Evolutionary conservation across 2,113 vertebrate genomes (phyloP).

Genomic region (Ancistrus triradiatus): DNA sequence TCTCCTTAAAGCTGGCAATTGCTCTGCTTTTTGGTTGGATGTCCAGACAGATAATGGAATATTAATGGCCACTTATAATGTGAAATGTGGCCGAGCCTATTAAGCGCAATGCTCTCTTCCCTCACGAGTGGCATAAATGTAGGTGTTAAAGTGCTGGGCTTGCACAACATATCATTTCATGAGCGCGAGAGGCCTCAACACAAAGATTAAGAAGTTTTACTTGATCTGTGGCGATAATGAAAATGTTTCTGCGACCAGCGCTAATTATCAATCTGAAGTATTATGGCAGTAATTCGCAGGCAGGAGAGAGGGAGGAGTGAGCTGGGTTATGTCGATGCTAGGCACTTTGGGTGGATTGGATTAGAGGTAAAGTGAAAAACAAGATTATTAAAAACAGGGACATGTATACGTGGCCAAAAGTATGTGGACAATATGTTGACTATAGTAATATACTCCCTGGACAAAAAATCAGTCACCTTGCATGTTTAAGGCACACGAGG

Average conservation of each 20-base stretch:
- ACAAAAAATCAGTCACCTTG: too few relatives aligned
- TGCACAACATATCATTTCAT: slow-evolving; percentile 33
- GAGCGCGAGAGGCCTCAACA: slow-evolving; percentile 25
- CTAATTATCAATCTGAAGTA: slow-evolving; percentile 32
- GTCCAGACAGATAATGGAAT: slow-evolving; percentile 47
- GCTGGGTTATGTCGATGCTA: too few relatives aligned
- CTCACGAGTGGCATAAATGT: slow-evolving; percentile 42
- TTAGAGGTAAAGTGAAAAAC: too few relatives aligned
- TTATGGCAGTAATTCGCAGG: slow-evolving; percentile 13
- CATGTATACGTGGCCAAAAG: too few relatives aligned
- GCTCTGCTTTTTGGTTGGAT: slow-evolving; percentile 22
- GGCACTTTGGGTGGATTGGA: too few relatives aligned
- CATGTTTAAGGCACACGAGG: too few relatives aligned
- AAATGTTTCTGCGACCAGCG: slow-evolving; percentile 34
- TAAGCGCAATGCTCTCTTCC: slow-evolving; percentile 43
- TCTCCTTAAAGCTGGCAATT: slow-evolving; percentile 19
- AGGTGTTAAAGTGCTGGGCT: slow-evolving; percentile 46
- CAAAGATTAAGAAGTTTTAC: slow-evolving; percentile 40
- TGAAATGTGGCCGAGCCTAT: slow-evolving; percentile 42
- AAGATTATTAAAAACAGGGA: too few relatives aligned
- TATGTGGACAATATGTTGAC: too few relatives aligned
- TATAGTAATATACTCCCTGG: too few relatives aligned
- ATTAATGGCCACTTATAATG: slow-evolving; percentile 46
- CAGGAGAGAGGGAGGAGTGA: neutral
- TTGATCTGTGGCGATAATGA: slow-evolving; percentile 36